phyloP scores from a whole-genome alignment of 1,140 invertebrate species.

The Diuraphis noxia region DNA sequence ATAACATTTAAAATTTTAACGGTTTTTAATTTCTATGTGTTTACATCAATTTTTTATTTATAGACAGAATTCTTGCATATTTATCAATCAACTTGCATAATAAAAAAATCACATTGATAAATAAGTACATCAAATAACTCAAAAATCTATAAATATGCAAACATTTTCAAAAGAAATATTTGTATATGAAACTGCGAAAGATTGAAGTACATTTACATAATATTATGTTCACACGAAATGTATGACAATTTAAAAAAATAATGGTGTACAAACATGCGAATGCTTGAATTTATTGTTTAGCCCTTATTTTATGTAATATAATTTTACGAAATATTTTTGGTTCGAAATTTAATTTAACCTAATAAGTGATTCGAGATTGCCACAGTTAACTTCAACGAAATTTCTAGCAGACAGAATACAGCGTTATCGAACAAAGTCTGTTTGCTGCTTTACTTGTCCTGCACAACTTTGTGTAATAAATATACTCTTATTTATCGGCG shows the following conservation, averaged over 20 bases:
- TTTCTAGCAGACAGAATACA: not conserved
- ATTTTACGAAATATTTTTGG: not conserved
- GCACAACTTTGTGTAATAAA: not conserved
- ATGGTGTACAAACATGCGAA: not conserved
- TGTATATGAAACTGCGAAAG: not conserved
- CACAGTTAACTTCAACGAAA: not conserved
- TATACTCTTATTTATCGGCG: too few relatives aligned
- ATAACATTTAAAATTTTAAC: not conserved
- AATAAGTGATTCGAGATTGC: not conserved
- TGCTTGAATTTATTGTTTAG: not conserved
- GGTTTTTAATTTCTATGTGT: not conserved
- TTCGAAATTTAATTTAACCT: not conserved
- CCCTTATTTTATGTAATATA: not conserved
- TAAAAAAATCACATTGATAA: too few relatives aligned
- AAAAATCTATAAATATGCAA: not conserved
- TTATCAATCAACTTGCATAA: too few relatives aligned
- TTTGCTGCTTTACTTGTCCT: not conserved
- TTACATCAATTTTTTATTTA: not conserved
- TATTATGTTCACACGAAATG: not conserved
- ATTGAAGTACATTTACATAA: not conserved
- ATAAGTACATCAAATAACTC: not conserved
- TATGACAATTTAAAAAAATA: not conserved
- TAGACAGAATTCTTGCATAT: too few relatives aligned
- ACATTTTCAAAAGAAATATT: not conserved
- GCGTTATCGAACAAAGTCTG: not conserved